These are phyloP conservation scores for Troilus luridus DNA, from an alignment of 2,888 invertebrate genomes.

Conservation along the genomic window DNA sequence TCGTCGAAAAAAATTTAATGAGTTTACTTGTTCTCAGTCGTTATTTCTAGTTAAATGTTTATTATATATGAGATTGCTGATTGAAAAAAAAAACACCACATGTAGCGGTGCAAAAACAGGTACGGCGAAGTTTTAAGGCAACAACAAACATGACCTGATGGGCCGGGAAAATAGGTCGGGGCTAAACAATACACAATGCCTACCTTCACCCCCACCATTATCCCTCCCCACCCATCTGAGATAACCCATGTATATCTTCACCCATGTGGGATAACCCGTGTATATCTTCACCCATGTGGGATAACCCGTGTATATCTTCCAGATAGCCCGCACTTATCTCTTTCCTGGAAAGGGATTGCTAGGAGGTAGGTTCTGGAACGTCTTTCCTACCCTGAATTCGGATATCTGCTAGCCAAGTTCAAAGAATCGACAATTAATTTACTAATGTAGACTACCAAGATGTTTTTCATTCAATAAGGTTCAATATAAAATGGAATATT, in stretches of 20 bases:
- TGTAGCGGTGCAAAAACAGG: not conserved
- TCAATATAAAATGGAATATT: too few relatives aligned
- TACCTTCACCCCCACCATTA: not conserved
- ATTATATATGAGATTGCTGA: too few relatives aligned
- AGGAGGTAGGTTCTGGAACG: not conserved
- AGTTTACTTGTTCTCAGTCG: too few relatives aligned
- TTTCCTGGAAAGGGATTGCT: not conserved
- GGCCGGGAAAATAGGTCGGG: not conserved
- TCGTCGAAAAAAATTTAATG: too few relatives aligned
- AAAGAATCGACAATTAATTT: too few relatives aligned
- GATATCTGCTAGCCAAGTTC: not conserved
- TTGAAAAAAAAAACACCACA: not conserved
- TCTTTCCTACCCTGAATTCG: not conserved
- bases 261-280: not conserved
- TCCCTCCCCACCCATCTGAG: not conserved
- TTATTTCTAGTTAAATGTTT: too few relatives aligned
- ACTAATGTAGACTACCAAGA: too few relatives aligned
- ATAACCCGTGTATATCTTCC: slow-evolving; percentile 29
- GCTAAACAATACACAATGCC: slow-evolving; percentile 29
- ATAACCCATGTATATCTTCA: too few relatives aligned
- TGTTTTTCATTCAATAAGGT: too few relatives aligned
- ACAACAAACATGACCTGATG: not conserved
- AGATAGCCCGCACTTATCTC: slow-evolving; percentile 12
- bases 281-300: not conserved
- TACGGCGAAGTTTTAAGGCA: not conserved